Evolutionary conservation across 2,797 vertebrate species (phyloP).

Genomic region (Amazona finschi): DNA sequence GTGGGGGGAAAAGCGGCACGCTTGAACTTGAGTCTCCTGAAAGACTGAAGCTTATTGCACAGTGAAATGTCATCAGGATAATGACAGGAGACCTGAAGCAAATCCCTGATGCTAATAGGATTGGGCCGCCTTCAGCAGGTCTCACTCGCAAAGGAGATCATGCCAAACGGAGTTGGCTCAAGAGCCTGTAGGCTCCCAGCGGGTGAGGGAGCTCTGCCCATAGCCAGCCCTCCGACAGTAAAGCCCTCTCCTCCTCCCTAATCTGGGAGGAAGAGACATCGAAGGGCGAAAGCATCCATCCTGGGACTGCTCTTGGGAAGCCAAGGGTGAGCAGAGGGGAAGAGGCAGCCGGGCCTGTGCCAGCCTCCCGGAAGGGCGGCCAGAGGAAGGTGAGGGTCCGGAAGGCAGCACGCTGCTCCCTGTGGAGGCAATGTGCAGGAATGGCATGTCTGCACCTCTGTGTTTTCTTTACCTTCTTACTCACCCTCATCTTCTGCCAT

Average conservation of each 20-base stretch:
- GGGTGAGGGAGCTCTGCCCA: neutral
- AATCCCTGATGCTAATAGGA: conserved; percentile 47
- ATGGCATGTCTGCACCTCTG: neutral
- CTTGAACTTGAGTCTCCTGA: conserved; percentile 3
- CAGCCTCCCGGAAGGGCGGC: fast-evolving
- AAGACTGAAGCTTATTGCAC: neutral
- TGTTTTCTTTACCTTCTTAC: neutral
- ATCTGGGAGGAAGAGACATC: neutral
- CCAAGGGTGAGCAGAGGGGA: neutral
- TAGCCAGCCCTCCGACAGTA: neutral
- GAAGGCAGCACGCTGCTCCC: fast-evolving
- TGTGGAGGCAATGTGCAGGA: fast-evolving
- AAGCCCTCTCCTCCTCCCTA: conserved; percentile 3
- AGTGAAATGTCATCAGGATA: neutral
- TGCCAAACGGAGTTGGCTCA: neutral
- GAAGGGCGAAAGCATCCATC: neutral
- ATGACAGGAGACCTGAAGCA: conserved; percentile 20
- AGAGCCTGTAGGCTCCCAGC: neutral
- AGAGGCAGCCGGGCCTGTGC: neutral
- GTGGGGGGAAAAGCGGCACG: fast-evolving
- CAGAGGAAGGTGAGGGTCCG: neutral
- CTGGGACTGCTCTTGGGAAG: neutral
- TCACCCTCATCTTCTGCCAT: neutral
- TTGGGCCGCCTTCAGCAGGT: conserved; percentile 17
- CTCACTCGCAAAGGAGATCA: neutral